A percentile compares a stretch with the other conserved stretches of the same genome.
Evolutionary conservation across 2,797 vertebrate genomes (phyloP).

Genomic region (Octomys mimax): DNA sequence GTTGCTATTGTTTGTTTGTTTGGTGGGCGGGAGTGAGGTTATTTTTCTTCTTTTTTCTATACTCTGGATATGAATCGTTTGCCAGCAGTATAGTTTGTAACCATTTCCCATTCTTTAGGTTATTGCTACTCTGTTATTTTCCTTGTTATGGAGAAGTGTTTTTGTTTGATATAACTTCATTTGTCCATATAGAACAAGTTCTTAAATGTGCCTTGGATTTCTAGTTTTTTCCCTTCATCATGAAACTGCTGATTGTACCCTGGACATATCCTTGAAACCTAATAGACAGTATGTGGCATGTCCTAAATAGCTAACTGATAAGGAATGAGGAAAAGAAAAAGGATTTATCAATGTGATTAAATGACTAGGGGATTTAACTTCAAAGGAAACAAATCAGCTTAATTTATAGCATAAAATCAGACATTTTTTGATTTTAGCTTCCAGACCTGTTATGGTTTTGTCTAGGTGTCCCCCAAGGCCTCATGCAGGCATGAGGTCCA

Average conservation of each 20-base stretch:
- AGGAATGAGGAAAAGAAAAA: not conserved
- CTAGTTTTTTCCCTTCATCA: not conserved
- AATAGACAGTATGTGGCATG: not conserved
- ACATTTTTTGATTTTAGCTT: not conserved
- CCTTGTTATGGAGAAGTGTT: not conserved
- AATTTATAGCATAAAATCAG: not conserved
- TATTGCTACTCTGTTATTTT: not conserved
- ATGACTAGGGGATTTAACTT: not conserved
- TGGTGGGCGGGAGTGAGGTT: not conserved
- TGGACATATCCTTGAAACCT: not conserved
- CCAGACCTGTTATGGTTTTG: not conserved
- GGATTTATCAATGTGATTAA: not conserved
- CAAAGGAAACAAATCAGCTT: not conserved
- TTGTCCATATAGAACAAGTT: not conserved
- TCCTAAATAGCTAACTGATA: constrained; percentile 4
- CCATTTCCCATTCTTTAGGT: not conserved
- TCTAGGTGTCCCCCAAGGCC: too few relatives aligned
- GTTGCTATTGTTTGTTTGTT: not conserved
- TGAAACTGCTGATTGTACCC: not conserved
- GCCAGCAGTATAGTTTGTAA: not conserved
- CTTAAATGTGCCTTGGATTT: not conserved
- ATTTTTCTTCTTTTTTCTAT: not conserved
- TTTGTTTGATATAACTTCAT: not conserved
- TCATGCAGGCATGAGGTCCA: too few relatives aligned
- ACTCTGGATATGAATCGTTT: not conserved